Evolutionary conservation across 2,113 vertebrate species (phyloP).

Genomic region (Cricetomys ansorgei): DNA sequence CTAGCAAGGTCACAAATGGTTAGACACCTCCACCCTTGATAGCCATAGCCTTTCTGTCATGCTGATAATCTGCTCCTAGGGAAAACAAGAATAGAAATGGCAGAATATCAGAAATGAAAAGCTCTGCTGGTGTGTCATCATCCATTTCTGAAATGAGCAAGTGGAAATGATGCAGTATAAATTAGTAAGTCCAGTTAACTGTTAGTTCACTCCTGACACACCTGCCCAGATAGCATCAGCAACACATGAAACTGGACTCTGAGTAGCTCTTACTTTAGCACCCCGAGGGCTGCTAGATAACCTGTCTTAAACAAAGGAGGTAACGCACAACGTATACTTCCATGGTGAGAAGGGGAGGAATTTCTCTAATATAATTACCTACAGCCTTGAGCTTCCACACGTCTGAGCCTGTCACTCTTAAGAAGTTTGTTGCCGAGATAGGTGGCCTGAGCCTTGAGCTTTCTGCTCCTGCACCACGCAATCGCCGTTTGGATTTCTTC

Average conservation of each 20-base stretch:
- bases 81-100: not conserved
- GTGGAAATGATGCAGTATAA: not conserved
- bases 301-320: not conserved
- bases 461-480: constrained; percentile 85
- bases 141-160: not conserved
- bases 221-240: not conserved
- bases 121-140: not conserved
- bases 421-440: constrained; percentile 87
- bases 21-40: not conserved
- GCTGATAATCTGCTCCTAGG: not conserved
- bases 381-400: constrained; percentile 86
- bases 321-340: not conserved
- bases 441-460: constrained; percentile 78
- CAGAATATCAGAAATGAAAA: constrained; percentile 26
- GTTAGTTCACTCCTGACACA: not conserved
- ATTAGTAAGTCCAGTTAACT: not conserved
- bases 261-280: not conserved
- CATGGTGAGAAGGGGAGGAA: not conserved
- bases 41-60: not conserved
- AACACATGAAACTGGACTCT: not conserved
- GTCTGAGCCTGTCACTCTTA: constrained; percentile 88
- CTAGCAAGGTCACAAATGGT: not conserved
- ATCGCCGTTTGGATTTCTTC: constrained; percentile 83
- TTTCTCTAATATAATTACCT: constrained; percentile 79
- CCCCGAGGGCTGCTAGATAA: not conserved